Conservation (phyloP, 2,888 invertebrate genomes). For the Cantharis lateralis region DNA sequence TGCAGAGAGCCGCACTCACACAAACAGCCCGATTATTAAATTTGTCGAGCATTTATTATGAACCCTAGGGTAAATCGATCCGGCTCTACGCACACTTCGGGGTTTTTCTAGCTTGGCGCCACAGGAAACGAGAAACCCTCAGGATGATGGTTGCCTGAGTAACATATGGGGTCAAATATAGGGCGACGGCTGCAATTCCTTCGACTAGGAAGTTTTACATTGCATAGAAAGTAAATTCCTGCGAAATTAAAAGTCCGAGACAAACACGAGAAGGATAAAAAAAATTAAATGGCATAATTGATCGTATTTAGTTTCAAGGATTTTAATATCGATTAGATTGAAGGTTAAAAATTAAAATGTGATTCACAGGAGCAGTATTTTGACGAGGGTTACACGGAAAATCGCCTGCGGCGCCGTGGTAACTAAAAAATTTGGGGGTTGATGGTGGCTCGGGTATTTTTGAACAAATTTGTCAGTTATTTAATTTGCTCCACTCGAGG, state of each 20-base stretch:
- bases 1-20: not conserved
- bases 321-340: not conserved
- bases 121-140: constrained; percentile 11
- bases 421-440: not conserved
- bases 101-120: constrained; percentile 16
- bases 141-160: constrained; percentile 14
- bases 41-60: not conserved
- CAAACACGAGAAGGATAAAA: not conserved
- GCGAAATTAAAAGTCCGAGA: not conserved
- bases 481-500: not conserved
- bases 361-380: not conserved
- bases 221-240: not conserved
- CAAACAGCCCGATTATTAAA: not conserved
- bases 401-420: not conserved
- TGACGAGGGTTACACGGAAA: not conserved
- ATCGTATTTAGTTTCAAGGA: not conserved
- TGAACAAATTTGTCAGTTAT: not conserved
- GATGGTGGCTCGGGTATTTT: not conserved
- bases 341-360: not conserved
- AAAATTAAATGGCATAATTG: not conserved
- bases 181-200: not conserved
- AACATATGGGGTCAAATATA: constrained; percentile 11
- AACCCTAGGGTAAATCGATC: constrained; percentile 8
- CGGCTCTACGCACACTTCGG: not conserved
- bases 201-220: not conserved